Evolutionary conservation across 2,888 invertebrate genomes (phyloP).

Genomic region (Drosophila greeni): DNA sequence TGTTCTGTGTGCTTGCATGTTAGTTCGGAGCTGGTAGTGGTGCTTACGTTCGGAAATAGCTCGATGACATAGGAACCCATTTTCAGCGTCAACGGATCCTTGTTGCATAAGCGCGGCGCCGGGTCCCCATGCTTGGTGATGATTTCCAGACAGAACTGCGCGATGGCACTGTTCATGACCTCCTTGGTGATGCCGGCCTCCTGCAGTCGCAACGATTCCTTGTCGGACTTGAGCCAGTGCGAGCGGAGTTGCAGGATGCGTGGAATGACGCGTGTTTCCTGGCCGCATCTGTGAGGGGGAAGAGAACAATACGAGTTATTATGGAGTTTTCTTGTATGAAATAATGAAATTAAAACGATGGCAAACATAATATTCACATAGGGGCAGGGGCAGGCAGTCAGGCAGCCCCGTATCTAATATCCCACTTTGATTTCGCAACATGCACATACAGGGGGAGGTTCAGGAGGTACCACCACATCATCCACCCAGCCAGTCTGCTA

Average conservation of each 20-base stretch:
- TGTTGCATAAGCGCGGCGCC: conserved; percentile 97
- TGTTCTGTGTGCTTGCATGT: no score
- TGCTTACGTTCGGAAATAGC: conserved; percentile 90
- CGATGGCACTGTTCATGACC: conserved; percentile 96
- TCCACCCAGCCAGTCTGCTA: background rate
- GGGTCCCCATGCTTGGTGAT: conserved; percentile 97
- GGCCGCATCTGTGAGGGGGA: conserved; percentile 87
- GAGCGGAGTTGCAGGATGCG: conserved; percentile 95
- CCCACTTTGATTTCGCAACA: conserved; percentile 1
- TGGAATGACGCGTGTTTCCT: conserved; percentile 98
- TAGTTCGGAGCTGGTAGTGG: conserved; percentile 39
- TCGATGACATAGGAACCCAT: conserved; percentile 96
- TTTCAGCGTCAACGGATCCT: conserved; percentile 98
- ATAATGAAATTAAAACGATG: conserved; percentile 1
- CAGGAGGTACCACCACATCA: background rate
- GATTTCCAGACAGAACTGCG: conserved; percentile 97
- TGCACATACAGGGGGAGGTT: background rate
- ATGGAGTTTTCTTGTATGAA: background rate
- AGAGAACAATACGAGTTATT: background rate
- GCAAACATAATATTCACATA: no score
- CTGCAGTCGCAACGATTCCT: conserved; percentile 92
- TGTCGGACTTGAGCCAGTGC: conserved; percentile 96
- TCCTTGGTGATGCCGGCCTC: conserved; percentile 96
- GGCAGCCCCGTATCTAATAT: background rate
- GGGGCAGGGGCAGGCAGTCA: no score